phyloP scores from a whole-genome alignment of 2,113 vertebrate genomes.

The Sphyrna mokarran region DNA sequence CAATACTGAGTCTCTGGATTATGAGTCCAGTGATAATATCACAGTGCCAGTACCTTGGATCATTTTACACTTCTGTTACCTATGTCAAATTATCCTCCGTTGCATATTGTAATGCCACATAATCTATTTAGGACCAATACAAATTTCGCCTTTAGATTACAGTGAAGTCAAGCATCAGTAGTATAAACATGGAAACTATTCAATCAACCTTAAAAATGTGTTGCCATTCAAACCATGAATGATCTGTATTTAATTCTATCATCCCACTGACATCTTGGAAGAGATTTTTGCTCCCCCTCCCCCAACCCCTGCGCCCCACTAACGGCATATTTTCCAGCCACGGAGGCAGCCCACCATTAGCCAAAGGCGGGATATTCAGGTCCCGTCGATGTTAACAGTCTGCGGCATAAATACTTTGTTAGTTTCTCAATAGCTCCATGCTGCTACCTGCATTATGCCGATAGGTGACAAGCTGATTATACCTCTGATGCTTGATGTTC shows the following conservation, averaged over 20 bases:
- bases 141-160: not conserved
- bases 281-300: too few relatives aligned
- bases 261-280: not conserved
- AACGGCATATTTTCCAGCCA: too few relatives aligned
- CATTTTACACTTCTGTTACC: not conserved
- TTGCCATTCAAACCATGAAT: not conserved
- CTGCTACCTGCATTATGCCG: conserved; percentile 10
- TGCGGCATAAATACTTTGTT: not conserved
- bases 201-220: not conserved
- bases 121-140: not conserved
- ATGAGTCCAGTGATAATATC: too few relatives aligned
- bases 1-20: too few relatives aligned
- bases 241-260: not conserved
- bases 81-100: not conserved
- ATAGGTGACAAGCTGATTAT: conserved; percentile 21
- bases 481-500: conserved; percentile 4
- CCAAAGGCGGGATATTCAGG: too few relatives aligned
- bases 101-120: not conserved
- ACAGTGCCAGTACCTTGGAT: not conserved
- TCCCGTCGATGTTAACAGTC: not conserved
- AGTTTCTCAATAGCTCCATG: not conserved
- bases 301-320: too few relatives aligned
- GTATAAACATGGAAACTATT: not conserved
- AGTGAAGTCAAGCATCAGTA: not conserved
- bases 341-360: too few relatives aligned